These are phyloP conservation scores for Himalopsyche kuldschensis DNA, from an alignment of 2,888 invertebrate species.

Conservation along the genomic window DNA sequence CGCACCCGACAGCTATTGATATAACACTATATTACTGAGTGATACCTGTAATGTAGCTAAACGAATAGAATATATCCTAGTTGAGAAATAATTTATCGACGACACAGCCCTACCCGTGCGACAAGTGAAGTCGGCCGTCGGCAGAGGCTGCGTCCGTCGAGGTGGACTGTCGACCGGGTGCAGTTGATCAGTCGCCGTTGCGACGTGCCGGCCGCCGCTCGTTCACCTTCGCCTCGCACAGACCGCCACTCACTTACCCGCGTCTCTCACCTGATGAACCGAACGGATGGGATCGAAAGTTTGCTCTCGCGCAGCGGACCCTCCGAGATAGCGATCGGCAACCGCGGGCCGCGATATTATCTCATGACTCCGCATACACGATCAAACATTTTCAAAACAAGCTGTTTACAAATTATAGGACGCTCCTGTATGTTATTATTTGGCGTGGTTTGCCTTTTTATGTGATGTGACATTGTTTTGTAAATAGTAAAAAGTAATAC, in stretches of 20 bases:
- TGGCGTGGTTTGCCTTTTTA: no score
- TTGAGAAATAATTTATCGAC: not conserved
- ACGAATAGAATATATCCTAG: no score
- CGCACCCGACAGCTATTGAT: no score
- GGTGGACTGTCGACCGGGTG: not conserved
- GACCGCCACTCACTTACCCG: not conserved
- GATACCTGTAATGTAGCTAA: no score
- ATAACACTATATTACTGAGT: no score
- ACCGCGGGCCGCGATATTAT: not conserved
- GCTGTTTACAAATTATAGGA: no score
- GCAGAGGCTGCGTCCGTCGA: not conserved
- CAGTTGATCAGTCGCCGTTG: not conserved
- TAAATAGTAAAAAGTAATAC: no score
- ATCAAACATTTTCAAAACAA: no score
- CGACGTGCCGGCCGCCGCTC: not conserved
- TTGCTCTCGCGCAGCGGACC: not conserved
- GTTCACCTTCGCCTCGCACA: not conserved
- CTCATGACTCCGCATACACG: no score
- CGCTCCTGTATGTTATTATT: no score
- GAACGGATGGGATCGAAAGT: not conserved
- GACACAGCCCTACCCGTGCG: not conserved
- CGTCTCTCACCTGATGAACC: no score
- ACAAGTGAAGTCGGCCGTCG: not conserved
- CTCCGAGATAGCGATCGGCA: not conserved
- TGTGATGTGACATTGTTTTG: no score